Conservation (phyloP, 2,113 vertebrate species). For the Phalacrocorax carbo region DNA sequence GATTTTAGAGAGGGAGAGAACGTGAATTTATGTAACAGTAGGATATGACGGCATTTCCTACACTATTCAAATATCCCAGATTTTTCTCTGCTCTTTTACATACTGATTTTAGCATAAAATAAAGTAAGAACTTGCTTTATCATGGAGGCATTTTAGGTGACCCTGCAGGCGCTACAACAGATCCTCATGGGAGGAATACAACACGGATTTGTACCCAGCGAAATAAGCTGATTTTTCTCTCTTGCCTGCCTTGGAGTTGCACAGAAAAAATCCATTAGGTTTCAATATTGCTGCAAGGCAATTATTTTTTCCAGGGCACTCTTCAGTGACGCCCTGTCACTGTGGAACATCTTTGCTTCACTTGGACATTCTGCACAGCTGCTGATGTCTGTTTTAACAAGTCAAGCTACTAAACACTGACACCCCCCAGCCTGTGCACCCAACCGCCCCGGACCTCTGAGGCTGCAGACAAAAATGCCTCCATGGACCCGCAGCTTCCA, state of each 20-base stretch:
- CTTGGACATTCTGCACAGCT: background rate
- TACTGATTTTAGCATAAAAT: rapidly evolving
- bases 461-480: background rate
- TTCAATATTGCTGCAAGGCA: background rate
- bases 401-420: rapidly evolving
- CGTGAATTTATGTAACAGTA: background rate
- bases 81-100: background rate
- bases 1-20: background rate
- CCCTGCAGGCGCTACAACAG: rapidly evolving
- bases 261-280: slow-evolving; percentile 4
- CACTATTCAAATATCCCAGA: rapidly evolving
- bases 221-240: background rate
- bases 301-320: background rate
- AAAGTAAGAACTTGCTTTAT: rapidly evolving
- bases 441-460: rapidly evolving
- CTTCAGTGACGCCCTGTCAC: background rate
- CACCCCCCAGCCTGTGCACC: rapidly evolving
- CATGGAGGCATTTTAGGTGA: rapidly evolving
- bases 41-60: rapidly evolving
- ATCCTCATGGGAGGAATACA: rapidly evolving
- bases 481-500: rapidly evolving
- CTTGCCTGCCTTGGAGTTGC: background rate
- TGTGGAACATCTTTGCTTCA: background rate
- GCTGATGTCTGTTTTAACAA: background rate
- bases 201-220: background rate